Base-by-base conservation (phyloP, 2,888 invertebrate species). In the Megaustenia siamemsis region DNA sequence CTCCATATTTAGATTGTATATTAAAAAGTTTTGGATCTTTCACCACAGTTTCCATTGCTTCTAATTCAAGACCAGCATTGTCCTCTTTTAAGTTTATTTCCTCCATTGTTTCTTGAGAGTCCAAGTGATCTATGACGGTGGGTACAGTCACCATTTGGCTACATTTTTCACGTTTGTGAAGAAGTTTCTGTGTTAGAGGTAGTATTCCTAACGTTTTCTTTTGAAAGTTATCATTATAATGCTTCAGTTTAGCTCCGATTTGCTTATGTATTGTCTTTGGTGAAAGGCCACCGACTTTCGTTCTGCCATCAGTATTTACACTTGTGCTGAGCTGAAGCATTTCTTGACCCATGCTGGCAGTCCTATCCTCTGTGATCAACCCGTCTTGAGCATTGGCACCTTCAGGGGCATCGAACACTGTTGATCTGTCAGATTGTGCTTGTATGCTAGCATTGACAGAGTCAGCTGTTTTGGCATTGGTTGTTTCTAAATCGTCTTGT, bases 41-140 rank as follows among this genome's bases (percentile, higher is more conserved):
- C 12, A n/a, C 18, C 4, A 18, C 21, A 15, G 73, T 0, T 32
- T 49, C 32, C 0, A 18, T 32, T 32, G 28, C 49, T 18, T 49
- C 49, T 10, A 32, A 28, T 73, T 49, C 73, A 6, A 0, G 4
- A 32, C 49, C 21, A 18, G 49, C 5, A 24, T 0, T 73, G 5
- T 73, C 73, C 4, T 73, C 73, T 18, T 73, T 73, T 73, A 73
- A 49, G 49, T 73, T 49, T 49, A 73, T 73, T 49, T 73, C 73
- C 21, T 49, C 73, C 73, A 73, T 49, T 6, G 32, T 45, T 0
- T 28, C 73, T 35, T 49, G 49, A 35, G 73, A 49, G 5, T 73
- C 49, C 4, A 49, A 28, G 24, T 49, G 40, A n/a, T 73, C 32
- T 32, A 49, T 32, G 1, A n/a, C 49, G 1, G 18, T 73, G 1